A percentile compares a stretch with the other conserved stretches of the same genome.
Evolutionary conservation across 2,797 vertebrate genomes (phyloP).

Genomic region (Enteromius trimaculatus): DNA sequence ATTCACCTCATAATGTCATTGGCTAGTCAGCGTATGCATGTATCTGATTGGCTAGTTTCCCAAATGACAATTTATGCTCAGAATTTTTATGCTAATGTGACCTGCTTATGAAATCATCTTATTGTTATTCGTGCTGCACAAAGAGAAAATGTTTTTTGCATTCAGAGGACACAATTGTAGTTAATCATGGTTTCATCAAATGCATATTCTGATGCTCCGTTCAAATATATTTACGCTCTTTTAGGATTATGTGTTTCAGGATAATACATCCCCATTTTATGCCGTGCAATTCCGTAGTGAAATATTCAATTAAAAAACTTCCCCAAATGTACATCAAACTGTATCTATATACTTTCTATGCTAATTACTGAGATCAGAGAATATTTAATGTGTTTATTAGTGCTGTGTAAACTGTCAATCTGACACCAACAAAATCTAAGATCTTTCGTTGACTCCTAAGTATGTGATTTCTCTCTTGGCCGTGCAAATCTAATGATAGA

Average conservation of each 20-base stretch:
- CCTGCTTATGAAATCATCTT: not conserved
- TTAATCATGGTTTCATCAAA: slow-evolving; percentile 15
- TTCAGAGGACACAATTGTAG: not conserved
- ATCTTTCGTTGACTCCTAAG: not conserved
- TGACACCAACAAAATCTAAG: slow-evolving; percentile 14
- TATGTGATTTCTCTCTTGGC: not conserved
- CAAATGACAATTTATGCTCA: not conserved
- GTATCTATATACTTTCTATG: not conserved
- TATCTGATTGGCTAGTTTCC: not conserved
- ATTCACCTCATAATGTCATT: not conserved
- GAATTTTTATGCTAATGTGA: slow-evolving; percentile 12
- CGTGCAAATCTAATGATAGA: not conserved
- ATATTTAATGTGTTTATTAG: slow-evolving; percentile 8
- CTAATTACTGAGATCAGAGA: not conserved
- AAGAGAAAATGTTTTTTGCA: not conserved
- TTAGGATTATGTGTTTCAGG: not conserved
- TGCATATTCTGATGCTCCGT: not conserved
- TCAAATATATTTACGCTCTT: not conserved
- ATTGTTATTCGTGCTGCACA: slow-evolving; percentile 2
- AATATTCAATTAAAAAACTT: not conserved
- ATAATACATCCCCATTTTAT: not conserved
- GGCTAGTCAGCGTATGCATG: not conserved
- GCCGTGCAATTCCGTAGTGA: not conserved
- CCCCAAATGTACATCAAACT: not conserved
- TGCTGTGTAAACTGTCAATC: not conserved